Evolutionary conservation across 2,113 vertebrate species (phyloP), one percentile per base, ranked within the genome.

Genomic region (Prochilodus magdalenae): DNA sequence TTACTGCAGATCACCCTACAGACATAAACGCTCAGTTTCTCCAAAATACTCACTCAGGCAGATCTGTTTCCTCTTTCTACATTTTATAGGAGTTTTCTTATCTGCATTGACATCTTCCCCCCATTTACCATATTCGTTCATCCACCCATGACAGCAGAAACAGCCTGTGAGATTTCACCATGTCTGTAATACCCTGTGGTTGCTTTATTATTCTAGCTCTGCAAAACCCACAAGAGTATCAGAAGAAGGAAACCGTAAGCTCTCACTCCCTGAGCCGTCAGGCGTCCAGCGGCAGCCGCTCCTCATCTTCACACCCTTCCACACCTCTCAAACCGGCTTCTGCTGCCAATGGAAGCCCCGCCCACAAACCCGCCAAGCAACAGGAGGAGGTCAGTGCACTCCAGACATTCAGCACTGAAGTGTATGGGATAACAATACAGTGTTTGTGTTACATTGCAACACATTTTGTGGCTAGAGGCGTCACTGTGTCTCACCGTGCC

Each of bases 161-260:
- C 40, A 10, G 40, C 8, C 11, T 5, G 40, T 8, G 1, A 44
- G 40, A 7, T 44, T 44, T 44, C 4, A 10, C 11, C 5, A 44
- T 44, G 40, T 10, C 1, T 44, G 40, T 44, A 44, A 44, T 11
- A 0, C 16, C 18, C 75, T 1, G 44, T 75, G 49, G 18, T 16
- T 44, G 12, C 30, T 26, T 78, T 14, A 8, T 66, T 57, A 12
- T 22, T 55, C 2, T 91, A 99, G 98, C 97, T 5, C 95, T 99
- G 0, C 97, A 98, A 93, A 99, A 97, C 0, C 98, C 98, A 66
- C 99, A 98, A 40, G 97, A 99, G 88, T 98, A 98, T 88, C 97
- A 98, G 74, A 96, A 96, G 90, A 99, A 97, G 83, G 97, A 98
- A 82, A 93, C 89, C 0, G 90, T 87, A 90, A 89, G 90, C 88